Base-by-base conservation (phyloP, 2,113 vertebrate species). In the Gopherus evgoodei region DNA sequence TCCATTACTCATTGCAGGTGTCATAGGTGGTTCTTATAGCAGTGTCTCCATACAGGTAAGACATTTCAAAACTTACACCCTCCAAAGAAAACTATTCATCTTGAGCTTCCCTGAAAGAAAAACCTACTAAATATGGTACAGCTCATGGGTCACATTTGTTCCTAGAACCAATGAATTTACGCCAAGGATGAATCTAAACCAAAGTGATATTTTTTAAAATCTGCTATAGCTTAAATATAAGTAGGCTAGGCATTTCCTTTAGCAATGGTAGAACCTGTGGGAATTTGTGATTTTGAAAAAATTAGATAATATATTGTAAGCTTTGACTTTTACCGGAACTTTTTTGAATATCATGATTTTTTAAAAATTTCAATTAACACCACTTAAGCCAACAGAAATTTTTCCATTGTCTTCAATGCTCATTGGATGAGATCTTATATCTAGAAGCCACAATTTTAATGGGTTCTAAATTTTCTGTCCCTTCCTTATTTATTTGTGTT, bases 1-100 rank as follows among this genome's bases (percentile, higher is more conserved):
- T 87, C 99, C 99, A 0, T 97, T 99, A n/a, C 98, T 99, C 81
- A 99, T 99, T 9, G 99, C 99, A 2, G 99, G 98, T 24, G 99
- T 99, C 94, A 99, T 99, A 27, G 99, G 99, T 0, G 99, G 99
- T 13, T 99, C 99, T 78, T 99, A 99, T 87, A 99, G 99, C 98
- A 99, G 99, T 1, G 99, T 99, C 86, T 99, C 99, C 86, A 99
- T 99, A 98, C 99, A 99, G 99, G 99, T 99, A 98, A 98, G 98
- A 93, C 5, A 14, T 7, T 6, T 2, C 50, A 44, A 84, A 49
- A 84, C 84, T 29, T 92, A 14, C 11, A 3, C 57, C 90, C 42
- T 44, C 57, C 87, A 59, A 27, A 91, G 76, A 90, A 75, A 95
- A 11, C 5, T 0, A 4, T 72, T 72, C 1, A 0, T 79, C 86